Conservation (phyloP, 2,888 invertebrate species). For the Perizoma flavofasciatum region DNA sequence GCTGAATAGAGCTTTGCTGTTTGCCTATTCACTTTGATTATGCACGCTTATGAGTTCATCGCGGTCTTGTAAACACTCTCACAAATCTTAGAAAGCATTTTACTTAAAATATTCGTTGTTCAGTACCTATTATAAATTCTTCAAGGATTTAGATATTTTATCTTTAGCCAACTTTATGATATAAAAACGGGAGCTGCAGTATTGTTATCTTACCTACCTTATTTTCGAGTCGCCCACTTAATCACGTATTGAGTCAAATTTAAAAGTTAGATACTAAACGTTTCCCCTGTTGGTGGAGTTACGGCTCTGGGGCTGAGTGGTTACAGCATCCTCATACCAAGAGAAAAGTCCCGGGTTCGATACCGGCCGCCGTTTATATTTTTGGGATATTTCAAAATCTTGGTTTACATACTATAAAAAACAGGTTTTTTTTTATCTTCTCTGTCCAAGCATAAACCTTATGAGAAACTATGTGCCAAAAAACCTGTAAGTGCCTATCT, state of each 20-base stretch:
- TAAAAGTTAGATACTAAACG: too few relatives aligned
- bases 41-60: slow-evolving; percentile 67
- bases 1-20: slow-evolving; percentile 60
- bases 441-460: too few relatives aligned
- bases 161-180: slow-evolving; percentile 1
- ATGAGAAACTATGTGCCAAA: too few relatives aligned
- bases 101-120: slow-evolving; percentile 26
- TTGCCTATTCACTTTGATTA: slow-evolving; percentile 76
- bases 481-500: too few relatives aligned
- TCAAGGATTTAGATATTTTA: slow-evolving; percentile 17
- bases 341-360: too few relatives aligned
- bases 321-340: too few relatives aligned
- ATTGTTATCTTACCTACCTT: slow-evolving; percentile 1
- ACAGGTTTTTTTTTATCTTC: too few relatives aligned
- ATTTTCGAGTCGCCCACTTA: neutral
- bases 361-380: too few relatives aligned
- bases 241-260: neutral
- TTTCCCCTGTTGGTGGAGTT: too few relatives aligned
- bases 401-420: too few relatives aligned
- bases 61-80: slow-evolving; percentile 50
- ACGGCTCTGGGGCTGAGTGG: too few relatives aligned
- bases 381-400: too few relatives aligned
- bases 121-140: slow-evolving; percentile 15
- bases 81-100: slow-evolving; percentile 35
- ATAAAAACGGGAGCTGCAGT: slow-evolving; percentile 18